Base-by-base conservation (phyloP, 2,888 invertebrate genomes). In the Silvanus unidentatus region DNA sequence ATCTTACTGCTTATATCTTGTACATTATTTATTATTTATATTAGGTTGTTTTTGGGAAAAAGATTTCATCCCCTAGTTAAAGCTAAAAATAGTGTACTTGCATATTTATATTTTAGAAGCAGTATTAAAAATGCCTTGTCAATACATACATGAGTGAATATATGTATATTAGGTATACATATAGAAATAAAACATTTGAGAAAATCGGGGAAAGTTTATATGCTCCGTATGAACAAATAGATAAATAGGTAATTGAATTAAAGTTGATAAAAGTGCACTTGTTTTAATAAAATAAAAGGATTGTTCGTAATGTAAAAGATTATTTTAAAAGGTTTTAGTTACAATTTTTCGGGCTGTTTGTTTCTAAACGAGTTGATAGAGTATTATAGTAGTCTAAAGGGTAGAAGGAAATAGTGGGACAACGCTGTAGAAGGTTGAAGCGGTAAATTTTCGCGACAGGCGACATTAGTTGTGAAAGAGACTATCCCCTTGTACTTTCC, bases 391-490 rank as follows among this genome's bases (percentile, higher is more conserved):
- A 37, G 37, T 37, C 9, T 16, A 15, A 16, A 11, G 32, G 32
- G 16, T 16, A 37, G n/a, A 16, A 37, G 37, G 37, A 37, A 11
- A 32, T 32, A 32, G 32, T n/a, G 32, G 12, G 4, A 22, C 22
- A 22, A 22, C 22, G 22, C 10, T 16, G 37, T 37, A 37, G 14
- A 37, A 45, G 56, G 50, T 54, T 59, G 55, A 56, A 58, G 57
- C 60, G 57, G 58, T 63, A 61, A 60, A 61, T 60, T 60, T 54
- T 55, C 57, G 45, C 54, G 60, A 62, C 61, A 62, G 59, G 52
- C 48, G 55, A 58, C 63, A 62, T 63, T 62, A 61, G 58, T 45
- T 53, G 52, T 46, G 40, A 44, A 52, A 45, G 45, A 47, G 49
- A 49, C 47, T 41, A 44, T 44, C 16, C 32, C 37, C 37, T 37